Base-by-base conservation (phyloP, 2,888 invertebrate species). In the Leucophenga montana region DNA sequence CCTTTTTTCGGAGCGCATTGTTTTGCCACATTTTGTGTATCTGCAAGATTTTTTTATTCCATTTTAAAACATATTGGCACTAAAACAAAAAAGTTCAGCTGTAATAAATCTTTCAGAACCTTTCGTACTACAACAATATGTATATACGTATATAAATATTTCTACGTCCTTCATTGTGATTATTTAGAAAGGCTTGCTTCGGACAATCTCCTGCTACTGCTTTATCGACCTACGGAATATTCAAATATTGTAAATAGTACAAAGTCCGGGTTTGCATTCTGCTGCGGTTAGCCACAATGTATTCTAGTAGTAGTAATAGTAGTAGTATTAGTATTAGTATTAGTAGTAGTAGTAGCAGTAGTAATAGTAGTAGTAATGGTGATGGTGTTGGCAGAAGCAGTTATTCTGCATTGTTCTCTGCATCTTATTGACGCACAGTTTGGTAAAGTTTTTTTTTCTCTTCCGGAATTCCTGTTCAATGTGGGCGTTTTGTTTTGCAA, bases 361-460 rank as follows among this genome's bases (percentile, higher is more conserved):
- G n/a, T n/a, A 33, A 33, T 33, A 5, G 33, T 33, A 33, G 33
- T 8, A 33, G 33, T 33, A 33, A 5, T 33, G 4, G 3, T 33
- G 33, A 33, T n/a, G n/a, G n/a, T n/a, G n/a, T n/a, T n/a, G n/a
- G n/a, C n/a, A n/a, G n/a, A 27, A 27, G 3, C 27, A 22, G 18
- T 6, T 13, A 56, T 18, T 18, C 16, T 13, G 46, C 62, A 64
- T 48, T 64, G 62, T 64, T 64, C n/a, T 59, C 31, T 14, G 33
- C 31, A 31, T 22, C 50, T 59, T n/a, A 16, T 13, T 59, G 59
- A 33, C 27, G 33, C 59, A 31, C 5, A 13, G 33, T 27, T 57
- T 50, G 27, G 65, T 66, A 79, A 79, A 79, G 77, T 82, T 82
- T 65, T 73, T 81, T 79, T n/a, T n/a, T n/a, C n/a, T n/a, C 70